These are phyloP conservation scores for Isotomurus palustris DNA, from an alignment of 2,888 invertebrate genomes.

Conservation along the genomic window DNA sequence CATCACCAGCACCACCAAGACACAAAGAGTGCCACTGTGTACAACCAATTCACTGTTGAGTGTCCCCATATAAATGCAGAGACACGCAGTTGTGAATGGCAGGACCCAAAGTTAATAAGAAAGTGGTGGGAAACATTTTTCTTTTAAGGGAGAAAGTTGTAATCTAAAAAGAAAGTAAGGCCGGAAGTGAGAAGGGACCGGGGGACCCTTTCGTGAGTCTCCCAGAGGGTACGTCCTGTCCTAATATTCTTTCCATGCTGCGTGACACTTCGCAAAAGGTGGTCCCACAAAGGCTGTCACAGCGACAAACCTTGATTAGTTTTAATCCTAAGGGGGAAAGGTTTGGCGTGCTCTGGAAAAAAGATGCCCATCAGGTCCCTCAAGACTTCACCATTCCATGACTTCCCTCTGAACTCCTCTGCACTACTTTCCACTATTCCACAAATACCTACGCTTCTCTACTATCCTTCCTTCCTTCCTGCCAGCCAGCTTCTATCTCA, in stretches of 20 bases:
- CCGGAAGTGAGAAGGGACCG: constrained; percentile 36
- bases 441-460: constrained; percentile 6
- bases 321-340: constrained; percentile 44
- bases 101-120: too few relatives aligned
- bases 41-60: too few relatives aligned
- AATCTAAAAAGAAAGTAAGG: too few relatives aligned
- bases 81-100: too few relatives aligned
- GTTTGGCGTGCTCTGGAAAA: constrained; percentile 46
- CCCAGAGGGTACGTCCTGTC: constrained; percentile 44
- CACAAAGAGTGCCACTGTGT: too few relatives aligned
- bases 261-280: constrained; percentile 46
- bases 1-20: too few relatives aligned
- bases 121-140: too few relatives aligned
- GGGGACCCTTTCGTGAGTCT: constrained; percentile 45
- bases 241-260: constrained; percentile 44
- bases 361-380: constrained; percentile 46
- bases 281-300: constrained; percentile 47
- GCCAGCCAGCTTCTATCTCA: background rate
- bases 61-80: too few relatives aligned
- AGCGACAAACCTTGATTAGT: constrained; percentile 47
- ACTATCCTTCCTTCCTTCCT: constrained; percentile 14
- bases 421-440: constrained; percentile 14
- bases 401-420: constrained; percentile 23
- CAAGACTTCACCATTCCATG: constrained; percentile 40
- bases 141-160: too few relatives aligned